A percentile compares a stretch with the other conserved stretches of the same genome.
phyloP scores from a whole-genome alignment of 2,113 vertebrate species.

The Uria aalge region DNA sequence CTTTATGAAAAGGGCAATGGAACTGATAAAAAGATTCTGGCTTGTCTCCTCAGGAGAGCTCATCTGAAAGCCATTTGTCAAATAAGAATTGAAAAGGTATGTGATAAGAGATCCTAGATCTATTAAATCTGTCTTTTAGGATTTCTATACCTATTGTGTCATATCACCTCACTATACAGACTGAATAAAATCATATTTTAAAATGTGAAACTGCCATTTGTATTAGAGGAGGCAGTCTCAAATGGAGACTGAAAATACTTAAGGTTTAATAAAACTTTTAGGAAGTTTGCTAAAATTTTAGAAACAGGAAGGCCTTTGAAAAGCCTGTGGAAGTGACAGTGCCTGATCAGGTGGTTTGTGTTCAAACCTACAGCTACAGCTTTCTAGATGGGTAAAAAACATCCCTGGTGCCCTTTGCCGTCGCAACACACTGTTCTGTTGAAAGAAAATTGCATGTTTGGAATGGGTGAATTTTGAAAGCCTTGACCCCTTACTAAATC shows the following conservation, averaged over 20 bases:
- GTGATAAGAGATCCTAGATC: slow-evolving; percentile 43
- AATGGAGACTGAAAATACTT: background rate
- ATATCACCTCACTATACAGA: background rate
- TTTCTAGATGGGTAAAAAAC: background rate
- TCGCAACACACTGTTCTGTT: background rate
- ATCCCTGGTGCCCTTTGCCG: background rate
- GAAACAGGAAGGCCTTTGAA: background rate
- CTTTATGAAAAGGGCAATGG: slow-evolving; percentile 3
- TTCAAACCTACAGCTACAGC: background rate
- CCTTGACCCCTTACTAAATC: background rate
- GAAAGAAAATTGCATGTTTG: background rate
- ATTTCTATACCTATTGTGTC: slow-evolving; percentile 35
- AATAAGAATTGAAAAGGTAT: slow-evolving; percentile 25
- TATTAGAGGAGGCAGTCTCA: background rate
- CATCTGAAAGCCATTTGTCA: slow-evolving; percentile 44
- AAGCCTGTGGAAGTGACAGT: background rate
- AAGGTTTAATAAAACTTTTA: background rate
- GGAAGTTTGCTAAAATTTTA: background rate
- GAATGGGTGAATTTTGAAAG: background rate
- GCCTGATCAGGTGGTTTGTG: background rate
- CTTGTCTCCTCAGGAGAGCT: slow-evolving; percentile 32
- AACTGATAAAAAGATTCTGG: slow-evolving; percentile 28
- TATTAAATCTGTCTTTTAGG: slow-evolving; percentile 38
- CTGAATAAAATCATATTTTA: slow-evolving; percentile 13
- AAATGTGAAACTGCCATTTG: background rate